Conservation (phyloP, 2,113 vertebrate species). For the Ursus arctos region DNA sequence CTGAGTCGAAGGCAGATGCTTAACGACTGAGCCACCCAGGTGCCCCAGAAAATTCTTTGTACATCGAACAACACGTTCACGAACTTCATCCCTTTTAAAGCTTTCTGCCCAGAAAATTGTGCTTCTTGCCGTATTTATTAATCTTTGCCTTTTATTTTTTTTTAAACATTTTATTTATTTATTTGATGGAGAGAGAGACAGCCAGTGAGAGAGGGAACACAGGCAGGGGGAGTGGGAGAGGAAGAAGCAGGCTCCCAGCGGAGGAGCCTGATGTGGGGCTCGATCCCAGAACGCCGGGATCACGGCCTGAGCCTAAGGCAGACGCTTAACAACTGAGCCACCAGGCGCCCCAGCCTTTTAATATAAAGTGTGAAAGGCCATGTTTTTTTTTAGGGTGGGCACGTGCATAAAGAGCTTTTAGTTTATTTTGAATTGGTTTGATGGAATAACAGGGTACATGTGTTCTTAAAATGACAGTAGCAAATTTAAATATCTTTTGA, state of each 20-base stretch:
- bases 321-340: too few relatives aligned
- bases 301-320: too few relatives aligned
- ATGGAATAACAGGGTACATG: not conserved
- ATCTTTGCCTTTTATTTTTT: not conserved
- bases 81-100: constrained; percentile 27
- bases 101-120: constrained; percentile 7
- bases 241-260: too few relatives aligned
- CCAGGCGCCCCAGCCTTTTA: not conserved
- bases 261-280: too few relatives aligned
- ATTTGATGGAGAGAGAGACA: too few relatives aligned
- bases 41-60: too few relatives aligned
- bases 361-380: not conserved
- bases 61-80: not conserved
- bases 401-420: not conserved
- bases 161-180: too few relatives aligned
- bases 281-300: too few relatives aligned
- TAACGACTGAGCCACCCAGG: too few relatives aligned
- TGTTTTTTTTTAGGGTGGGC: not conserved
- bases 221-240: too few relatives aligned
- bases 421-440: not conserved
- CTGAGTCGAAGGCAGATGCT: too few relatives aligned
- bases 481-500: constrained; percentile 8
- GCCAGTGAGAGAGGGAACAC: too few relatives aligned
- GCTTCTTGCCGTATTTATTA: not conserved
- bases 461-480: not conserved